A percentile compares a stretch with the other conserved stretches of the same genome.
phyloP scores from a whole-genome alignment of 2,113 vertebrate genomes.

The Zapus hudsonius region DNA sequence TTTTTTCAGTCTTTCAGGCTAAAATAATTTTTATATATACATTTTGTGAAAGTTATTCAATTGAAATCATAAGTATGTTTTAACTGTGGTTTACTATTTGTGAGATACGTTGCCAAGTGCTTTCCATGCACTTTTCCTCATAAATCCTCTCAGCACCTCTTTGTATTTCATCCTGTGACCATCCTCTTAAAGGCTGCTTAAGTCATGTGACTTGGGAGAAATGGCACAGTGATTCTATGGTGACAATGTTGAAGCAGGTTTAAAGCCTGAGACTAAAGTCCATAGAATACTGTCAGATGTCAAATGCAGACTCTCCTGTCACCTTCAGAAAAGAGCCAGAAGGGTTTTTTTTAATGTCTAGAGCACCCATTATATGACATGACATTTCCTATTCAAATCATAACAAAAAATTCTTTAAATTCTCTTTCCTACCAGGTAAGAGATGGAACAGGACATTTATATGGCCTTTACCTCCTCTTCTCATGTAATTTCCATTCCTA shows the following conservation, averaged over 20 bases:
- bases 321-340: not conserved
- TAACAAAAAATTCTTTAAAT: not conserved
- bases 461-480: not conserved
- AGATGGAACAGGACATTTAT: not conserved
- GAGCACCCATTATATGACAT: not conserved
- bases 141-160: not conserved
- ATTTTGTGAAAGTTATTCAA: not conserved
- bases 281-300: not conserved
- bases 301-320: not conserved
- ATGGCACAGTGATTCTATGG: not conserved
- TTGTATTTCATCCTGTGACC: not conserved
- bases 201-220: not conserved
- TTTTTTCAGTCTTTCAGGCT: not conserved
- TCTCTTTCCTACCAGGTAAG: not conserved
- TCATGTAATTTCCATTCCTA: not conserved
- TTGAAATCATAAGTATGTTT: constrained; percentile 10
- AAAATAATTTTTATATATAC: constrained; percentile 8
- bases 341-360: not conserved
- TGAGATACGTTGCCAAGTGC: not conserved
- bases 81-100: not conserved
- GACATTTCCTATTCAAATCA: not conserved
- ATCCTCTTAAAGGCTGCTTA: constrained; percentile 11
- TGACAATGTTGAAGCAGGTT: not conserved
- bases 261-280: not conserved
- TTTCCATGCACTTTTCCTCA: not conserved